Evolutionary conservation across 2,888 invertebrate genomes (phyloP).

Genomic region (Lasioglossum marginatum): DNA sequence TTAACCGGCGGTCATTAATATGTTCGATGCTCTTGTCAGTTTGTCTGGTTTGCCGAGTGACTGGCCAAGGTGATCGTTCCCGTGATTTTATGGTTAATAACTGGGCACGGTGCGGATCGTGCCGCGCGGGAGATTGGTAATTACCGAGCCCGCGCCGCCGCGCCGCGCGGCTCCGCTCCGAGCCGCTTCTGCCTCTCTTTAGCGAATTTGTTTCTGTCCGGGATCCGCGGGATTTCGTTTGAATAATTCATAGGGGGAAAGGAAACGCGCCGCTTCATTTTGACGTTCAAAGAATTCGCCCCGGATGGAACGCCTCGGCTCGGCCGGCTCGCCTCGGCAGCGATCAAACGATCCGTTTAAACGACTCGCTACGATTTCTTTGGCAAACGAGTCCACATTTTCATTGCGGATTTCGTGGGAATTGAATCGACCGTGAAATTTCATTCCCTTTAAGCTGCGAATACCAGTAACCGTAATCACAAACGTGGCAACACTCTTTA

Average conservation of each 20-base stretch:
- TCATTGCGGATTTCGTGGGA: background rate
- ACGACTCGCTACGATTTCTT: background rate
- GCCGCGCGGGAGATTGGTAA: slow-evolving; percentile 13
- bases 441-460: background rate
- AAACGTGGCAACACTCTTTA: background rate
- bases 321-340: background rate
- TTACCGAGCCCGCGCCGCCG: background rate
- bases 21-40: slow-evolving; percentile 9
- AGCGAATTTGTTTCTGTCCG: slow-evolving; percentile 15
- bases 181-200: slow-evolving; percentile 1
- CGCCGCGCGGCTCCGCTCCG: background rate
- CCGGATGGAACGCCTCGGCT: background rate
- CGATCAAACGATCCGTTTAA: background rate
- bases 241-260: background rate
- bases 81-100: slow-evolving; percentile 14
- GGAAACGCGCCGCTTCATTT: background rate
- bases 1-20: slow-evolving; percentile 42
- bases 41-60: slow-evolving; percentile 8
- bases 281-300: background rate
- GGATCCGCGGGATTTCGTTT: background rate
- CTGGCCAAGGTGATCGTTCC: background rate
- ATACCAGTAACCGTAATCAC: background rate
- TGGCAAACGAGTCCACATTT: background rate
- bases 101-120: background rate
- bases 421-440: background rate